Evolutionary conservation across 2,113 vertebrate genomes (phyloP).

Genomic region (Dicrurus megarhynchus): DNA sequence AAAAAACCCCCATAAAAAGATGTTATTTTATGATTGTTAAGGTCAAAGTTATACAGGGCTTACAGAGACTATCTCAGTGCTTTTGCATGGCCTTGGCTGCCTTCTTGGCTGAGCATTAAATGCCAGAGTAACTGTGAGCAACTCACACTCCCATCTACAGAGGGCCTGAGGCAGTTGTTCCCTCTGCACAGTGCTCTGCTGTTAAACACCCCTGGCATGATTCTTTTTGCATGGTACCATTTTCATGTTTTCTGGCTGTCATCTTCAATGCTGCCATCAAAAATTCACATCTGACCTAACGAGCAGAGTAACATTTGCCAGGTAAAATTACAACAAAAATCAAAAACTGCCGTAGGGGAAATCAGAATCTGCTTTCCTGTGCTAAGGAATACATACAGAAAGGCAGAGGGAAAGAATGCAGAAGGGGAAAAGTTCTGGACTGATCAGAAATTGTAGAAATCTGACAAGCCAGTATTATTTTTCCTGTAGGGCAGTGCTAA

Average conservation of each 20-base stretch:
- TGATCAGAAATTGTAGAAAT: not conserved
- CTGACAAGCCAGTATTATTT: not conserved
- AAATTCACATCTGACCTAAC: rapidly evolving
- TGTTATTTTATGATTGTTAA: not conserved
- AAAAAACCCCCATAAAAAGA: not conserved
- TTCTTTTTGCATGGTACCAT: not conserved
- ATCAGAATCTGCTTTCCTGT: not conserved
- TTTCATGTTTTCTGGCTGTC: not conserved
- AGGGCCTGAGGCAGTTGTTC: not conserved
- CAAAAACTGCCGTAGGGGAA: not conserved
- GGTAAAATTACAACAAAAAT: not conserved
- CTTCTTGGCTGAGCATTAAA: not conserved
- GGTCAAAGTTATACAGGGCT: not conserved
- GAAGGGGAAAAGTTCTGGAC: not conserved
- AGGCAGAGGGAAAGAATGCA: not conserved
- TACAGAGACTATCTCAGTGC: not conserved
- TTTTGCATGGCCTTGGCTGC: not conserved
- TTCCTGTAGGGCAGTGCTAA: not conserved
- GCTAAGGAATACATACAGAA: not conserved
- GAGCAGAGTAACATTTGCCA: not conserved
- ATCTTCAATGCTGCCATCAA: not conserved
- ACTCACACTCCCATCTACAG: not conserved
- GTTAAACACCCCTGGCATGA: not conserved
- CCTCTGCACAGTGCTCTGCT: not conserved
- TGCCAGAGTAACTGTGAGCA: not conserved